Conservation (phyloP, 2,797 vertebrate species). For the Sciurus carolinensis region DNA sequence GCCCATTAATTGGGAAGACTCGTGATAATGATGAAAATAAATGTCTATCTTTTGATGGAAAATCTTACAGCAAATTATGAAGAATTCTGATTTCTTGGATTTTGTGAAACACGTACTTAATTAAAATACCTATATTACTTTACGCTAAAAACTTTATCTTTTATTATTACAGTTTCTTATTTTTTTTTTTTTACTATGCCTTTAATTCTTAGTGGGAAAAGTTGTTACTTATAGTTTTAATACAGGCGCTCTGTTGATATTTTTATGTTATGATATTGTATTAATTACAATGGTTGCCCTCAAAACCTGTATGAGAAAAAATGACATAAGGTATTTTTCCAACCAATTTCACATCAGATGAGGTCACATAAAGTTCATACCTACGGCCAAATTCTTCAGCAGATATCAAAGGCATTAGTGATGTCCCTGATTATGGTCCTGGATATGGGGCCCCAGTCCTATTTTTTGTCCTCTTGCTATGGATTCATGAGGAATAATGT, state of each 20-base stretch:
- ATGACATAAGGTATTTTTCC: not conserved
- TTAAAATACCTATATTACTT: not conserved
- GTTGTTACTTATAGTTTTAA: not conserved
- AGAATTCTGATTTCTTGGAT: not conserved
- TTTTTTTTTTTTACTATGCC: slow-evolving; percentile 8
- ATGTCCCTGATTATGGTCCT: not conserved
- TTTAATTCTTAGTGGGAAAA: slow-evolving; percentile 43
- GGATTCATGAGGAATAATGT: not conserved
- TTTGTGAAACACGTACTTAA: not conserved
- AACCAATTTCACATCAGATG: not conserved
- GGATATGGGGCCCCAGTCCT: not conserved
- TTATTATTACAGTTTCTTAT: not conserved
- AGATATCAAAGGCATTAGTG: not conserved
- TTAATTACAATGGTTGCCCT: not conserved
- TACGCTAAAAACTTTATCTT: not conserved
- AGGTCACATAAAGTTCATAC: not conserved
- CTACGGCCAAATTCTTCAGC: not conserved
- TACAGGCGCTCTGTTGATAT: not conserved
- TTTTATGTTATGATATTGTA: not conserved
- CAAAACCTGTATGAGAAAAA: not conserved
- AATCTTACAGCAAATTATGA: not conserved
- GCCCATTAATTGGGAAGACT: not conserved
- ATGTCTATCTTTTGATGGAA: not conserved
- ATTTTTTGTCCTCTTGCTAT: not conserved
- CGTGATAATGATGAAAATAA: slow-evolving; percentile 20